Percentiles rank a stretch among this genome's conserved stretches.
Conservation (phyloP, 2,888 invertebrate species). For the Camponotus fellah region DNA sequence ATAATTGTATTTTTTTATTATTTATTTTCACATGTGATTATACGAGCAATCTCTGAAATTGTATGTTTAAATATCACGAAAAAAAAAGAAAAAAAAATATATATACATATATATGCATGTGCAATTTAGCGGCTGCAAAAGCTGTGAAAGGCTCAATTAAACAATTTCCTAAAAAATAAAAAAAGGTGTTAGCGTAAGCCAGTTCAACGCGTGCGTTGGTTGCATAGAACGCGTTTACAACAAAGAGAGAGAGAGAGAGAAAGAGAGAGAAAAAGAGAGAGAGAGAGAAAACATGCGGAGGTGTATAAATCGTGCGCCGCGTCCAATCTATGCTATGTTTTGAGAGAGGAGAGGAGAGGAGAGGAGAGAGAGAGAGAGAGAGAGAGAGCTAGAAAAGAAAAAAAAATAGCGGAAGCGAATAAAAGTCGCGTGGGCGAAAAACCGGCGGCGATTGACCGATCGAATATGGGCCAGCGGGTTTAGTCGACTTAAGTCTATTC, state of each 20-base stretch:
- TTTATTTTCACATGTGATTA: not conserved
- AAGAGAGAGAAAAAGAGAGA: not conserved
- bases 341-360: not conserved
- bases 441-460: constrained; percentile 48
- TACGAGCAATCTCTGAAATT: not conserved
- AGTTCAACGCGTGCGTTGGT: constrained; percentile 10
- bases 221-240: constrained; percentile 41
- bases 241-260: not conserved
- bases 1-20: constrained; percentile 10
- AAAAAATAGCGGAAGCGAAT: constrained; percentile 23
- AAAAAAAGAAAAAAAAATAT: not conserved
- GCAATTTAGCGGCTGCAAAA: constrained; percentile 12
- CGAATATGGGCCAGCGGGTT: constrained; percentile 59
- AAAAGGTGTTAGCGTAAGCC: constrained; percentile 42
- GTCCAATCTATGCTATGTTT: constrained; percentile 39
- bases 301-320: constrained; percentile 38
- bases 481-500: constrained; percentile 60
- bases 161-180: constrained; percentile 29
- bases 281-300: constrained; percentile 17
- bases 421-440: constrained; percentile 53
- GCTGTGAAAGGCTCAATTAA: constrained; percentile 48
- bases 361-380: not conserved
- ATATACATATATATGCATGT: not conserved
- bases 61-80: not conserved
- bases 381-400: not conserved